phyloP scores from a whole-genome alignment of 2,797 vertebrate genomes.

The Sitta carolinensis region DNA sequence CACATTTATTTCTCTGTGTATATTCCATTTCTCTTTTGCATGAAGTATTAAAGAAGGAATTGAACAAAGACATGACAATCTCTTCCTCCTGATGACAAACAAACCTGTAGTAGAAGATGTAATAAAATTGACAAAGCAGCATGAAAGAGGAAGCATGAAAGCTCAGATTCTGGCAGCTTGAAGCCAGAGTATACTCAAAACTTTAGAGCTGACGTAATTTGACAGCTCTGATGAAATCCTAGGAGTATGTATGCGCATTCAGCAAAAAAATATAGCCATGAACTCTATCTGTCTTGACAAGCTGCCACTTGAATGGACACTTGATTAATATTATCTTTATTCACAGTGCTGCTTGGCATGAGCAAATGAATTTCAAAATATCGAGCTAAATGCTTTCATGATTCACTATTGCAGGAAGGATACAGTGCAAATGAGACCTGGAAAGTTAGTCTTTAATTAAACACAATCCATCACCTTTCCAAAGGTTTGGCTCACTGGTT shows the following conservation, averaged over 20 bases:
- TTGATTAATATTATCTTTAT: slow-evolving; percentile 44
- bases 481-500: background rate
- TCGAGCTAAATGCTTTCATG: slow-evolving; percentile 23
- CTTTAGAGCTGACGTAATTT: slow-evolving; percentile 22
- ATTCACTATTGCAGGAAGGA: background rate
- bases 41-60: background rate
- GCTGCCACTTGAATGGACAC: background rate
- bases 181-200: background rate
- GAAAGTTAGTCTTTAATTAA: slow-evolving; percentile 1
- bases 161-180: background rate
- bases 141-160: background rate
- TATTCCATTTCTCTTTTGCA: background rate
- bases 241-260: background rate
- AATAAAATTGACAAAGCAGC: background rate
- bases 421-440: background rate
- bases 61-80: background rate
- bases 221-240: slow-evolving; percentile 31
- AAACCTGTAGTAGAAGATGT: background rate
- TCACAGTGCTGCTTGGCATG: slow-evolving; percentile 5
- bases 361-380: slow-evolving; percentile 42
- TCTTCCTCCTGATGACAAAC: background rate
- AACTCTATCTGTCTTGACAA: slow-evolving; percentile 42
- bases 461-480: background rate
- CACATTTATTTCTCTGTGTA: background rate
- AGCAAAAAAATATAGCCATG: background rate